Conservation (phyloP, 2,113 vertebrate genomes). For the Myotis lucifugus region DNA sequence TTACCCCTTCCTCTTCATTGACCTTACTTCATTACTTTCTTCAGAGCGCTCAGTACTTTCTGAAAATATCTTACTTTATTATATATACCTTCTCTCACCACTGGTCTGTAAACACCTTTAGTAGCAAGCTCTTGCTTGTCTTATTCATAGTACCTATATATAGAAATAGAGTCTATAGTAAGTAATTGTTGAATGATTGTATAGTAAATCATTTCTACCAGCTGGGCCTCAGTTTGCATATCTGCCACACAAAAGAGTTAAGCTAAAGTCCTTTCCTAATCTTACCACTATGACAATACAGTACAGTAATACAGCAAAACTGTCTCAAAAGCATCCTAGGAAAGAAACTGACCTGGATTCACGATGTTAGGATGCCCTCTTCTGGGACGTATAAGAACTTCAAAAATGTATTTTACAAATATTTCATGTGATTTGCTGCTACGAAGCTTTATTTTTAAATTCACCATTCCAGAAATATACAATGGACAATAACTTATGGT, state of each 20-base stretch:
- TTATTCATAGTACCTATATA: background rate
- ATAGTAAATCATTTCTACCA: background rate
- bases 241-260: background rate
- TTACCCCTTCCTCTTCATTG: background rate
- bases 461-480: slow-evolving; percentile 20
- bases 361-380: slow-evolving; percentile 81
- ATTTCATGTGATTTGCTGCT: background rate
- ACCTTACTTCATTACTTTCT: background rate
- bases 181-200: slow-evolving; percentile 11
- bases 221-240: background rate
- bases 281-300: background rate
- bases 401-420: slow-evolving; percentile 34
- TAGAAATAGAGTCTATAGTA: background rate
- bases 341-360: slow-evolving; percentile 9
- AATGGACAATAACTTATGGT: background rate
- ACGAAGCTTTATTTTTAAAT: slow-evolving; percentile 28
- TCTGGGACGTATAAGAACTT: slow-evolving; percentile 71
- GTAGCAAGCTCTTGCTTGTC: background rate
- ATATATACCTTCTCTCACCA: background rate
- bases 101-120: background rate
- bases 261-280: background rate
- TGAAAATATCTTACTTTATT: slow-evolving; percentile 4
- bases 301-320: background rate
- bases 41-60: background rate
- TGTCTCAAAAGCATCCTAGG: slow-evolving; percentile 12